Conservation (phyloP, 1,140 invertebrate species). For the Centruroides sculpturatus region DNA sequence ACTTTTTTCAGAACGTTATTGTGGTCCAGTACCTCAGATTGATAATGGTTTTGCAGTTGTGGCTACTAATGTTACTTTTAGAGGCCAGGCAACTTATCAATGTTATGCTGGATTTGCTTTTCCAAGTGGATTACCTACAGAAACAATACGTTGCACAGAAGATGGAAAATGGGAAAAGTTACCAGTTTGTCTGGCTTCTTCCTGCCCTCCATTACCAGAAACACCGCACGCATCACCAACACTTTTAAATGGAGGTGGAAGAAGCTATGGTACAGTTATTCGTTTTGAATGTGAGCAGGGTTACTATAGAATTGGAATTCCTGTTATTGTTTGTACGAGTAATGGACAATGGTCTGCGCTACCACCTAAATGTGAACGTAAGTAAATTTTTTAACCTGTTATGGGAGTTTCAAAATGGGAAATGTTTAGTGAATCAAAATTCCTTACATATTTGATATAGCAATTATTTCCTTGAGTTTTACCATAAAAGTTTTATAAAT, state of each 20-base stretch:
- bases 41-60: conserved; percentile 93
- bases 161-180: conserved; percentile 82
- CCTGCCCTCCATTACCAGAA: conserved; percentile 77
- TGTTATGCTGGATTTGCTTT: conserved; percentile 95
- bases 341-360: conserved; percentile 91
- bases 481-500: too few relatives aligned
- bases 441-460: too few relatives aligned
- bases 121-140: conserved; percentile 65
- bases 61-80: conserved; percentile 86
- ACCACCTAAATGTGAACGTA: conserved; percentile 72
- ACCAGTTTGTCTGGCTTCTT: conserved; percentile 77
- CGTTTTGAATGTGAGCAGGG: conserved; percentile 88
- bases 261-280: conserved; percentile 89
- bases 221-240: conserved; percentile 74
- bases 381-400: conserved; percentile 21
- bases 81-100: conserved; percentile 82
- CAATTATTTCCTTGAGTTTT: too few relatives aligned
- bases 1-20: conserved; percentile 66
- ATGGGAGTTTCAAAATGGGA: too few relatives aligned
- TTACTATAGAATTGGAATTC: conserved; percentile 70
- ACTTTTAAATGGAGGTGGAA: conserved; percentile 78
- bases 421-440: too few relatives aligned
- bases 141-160: conserved; percentile 73
- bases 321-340: conserved; percentile 84
- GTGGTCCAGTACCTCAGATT: conserved; percentile 91